Conservation (phyloP, 2,113 vertebrate genomes). For the Gymnocephalus cernua region DNA sequence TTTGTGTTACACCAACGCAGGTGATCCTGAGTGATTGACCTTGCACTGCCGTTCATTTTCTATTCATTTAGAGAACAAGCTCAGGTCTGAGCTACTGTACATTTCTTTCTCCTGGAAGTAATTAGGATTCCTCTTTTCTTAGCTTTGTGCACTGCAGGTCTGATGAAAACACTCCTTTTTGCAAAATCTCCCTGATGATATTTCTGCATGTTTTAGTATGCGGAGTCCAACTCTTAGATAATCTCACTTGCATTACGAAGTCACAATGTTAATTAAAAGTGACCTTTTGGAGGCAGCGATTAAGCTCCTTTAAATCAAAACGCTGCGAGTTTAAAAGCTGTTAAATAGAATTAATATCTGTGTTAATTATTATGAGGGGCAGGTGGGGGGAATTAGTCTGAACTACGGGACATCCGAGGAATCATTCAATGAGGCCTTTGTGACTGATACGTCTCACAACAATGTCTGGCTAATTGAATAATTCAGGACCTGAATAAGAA, state of each 20-base stretch:
- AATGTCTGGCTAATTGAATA: not conserved
- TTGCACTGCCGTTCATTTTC: slow-evolving; percentile 12
- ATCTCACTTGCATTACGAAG: slow-evolving; percentile 58
- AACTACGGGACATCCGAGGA: too few species aligned
- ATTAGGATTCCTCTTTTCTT: slow-evolving; percentile 36
- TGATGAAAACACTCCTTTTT: slow-evolving; percentile 19
- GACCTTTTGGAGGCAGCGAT: slow-evolving; percentile 68
- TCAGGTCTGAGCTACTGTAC: slow-evolving; percentile 10
- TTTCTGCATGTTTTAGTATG: slow-evolving; percentile 56
- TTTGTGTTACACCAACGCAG: slow-evolving; percentile 25
- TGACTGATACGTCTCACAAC: not conserved
- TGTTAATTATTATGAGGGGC: slow-evolving; percentile 42
- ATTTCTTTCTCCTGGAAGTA: slow-evolving; percentile 5
- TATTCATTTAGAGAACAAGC: slow-evolving; percentile 25
- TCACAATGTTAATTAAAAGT: slow-evolving; percentile 73
- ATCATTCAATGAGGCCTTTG: not conserved
- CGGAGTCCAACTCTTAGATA: slow-evolving; percentile 47
- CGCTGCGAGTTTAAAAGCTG: slow-evolving; percentile 53
- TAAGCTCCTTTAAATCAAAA: slow-evolving; percentile 68
- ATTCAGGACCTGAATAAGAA: not conserved
- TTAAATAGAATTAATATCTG: slow-evolving; percentile 49
- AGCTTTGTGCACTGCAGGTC: not conserved
- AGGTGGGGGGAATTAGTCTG: not conserved
- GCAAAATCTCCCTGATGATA: slow-evolving; percentile 9
- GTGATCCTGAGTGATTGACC: slow-evolving; percentile 51